A percentile compares a stretch with the other conserved stretches of the same genome.
phyloP scores from a whole-genome alignment of 2,797 vertebrate genomes.

The Hephaestus fuliginosus region DNA sequence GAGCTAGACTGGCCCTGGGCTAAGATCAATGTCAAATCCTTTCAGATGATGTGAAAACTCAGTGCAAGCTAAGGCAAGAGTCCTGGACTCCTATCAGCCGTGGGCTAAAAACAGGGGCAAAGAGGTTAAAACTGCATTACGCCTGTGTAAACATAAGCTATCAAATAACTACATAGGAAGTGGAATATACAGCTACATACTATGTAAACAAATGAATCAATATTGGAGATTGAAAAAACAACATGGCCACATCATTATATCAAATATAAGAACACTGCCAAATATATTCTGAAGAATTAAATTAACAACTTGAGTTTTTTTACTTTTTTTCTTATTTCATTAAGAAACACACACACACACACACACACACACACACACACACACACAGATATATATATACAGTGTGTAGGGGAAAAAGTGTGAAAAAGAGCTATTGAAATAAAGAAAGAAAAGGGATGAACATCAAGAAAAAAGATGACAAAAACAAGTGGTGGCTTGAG shows the following conservation, averaged over 20 bases:
- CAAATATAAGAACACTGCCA: not conserved
- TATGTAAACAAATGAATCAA: slow-evolving; percentile 9
- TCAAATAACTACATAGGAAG: slow-evolving; percentile 11
- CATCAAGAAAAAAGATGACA: slow-evolving; percentile 28
- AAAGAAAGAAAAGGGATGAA: slow-evolving; percentile 2
- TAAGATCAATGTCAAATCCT: slow-evolving; percentile 64
- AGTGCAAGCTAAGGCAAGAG: slow-evolving; percentile 42
- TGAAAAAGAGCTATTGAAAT: not conserved
- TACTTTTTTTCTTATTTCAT: too few relatives aligned
- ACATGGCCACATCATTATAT: not conserved
- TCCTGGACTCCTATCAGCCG: slow-evolving; percentile 40
- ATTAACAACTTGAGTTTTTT: not conserved
- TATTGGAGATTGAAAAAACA: not conserved
- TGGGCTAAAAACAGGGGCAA: slow-evolving; percentile 44
- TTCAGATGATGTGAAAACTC: slow-evolving; percentile 58
- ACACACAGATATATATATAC: too few relatives aligned
- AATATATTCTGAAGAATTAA: not conserved
- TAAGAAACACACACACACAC: too few relatives aligned
- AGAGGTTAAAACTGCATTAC: slow-evolving; percentile 50
- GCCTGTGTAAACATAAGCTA: slow-evolving; percentile 35
- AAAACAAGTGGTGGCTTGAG: slow-evolving; percentile 43
- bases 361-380: too few relatives aligned
- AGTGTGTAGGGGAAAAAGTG: not conserved
- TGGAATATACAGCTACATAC: not conserved
- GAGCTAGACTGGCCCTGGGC: slow-evolving; percentile 47